Base-by-base conservation (phyloP, 2,888 invertebrate species). In the Colletes collaris region DNA sequence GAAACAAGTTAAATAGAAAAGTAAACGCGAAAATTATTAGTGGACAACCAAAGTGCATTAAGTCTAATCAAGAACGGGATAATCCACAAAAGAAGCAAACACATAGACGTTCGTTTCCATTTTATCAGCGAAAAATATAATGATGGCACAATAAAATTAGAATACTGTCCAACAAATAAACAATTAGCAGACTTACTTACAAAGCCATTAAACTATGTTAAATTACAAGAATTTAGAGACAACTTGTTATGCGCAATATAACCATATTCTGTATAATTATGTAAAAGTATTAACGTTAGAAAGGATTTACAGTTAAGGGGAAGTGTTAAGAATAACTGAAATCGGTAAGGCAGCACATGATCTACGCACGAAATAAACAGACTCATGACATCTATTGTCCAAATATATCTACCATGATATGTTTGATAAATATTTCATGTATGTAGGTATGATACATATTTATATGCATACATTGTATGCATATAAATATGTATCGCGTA, bases 51-150 rank as follows among this genome's bases (percentile, higher is more conserved):
- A 16, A 50, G 75, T 5, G 62, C 64, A 0, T 1, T 73, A 27
- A 44, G 53, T 13, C 27, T 75, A 40, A 69, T 69, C 7, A 69
- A 69, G 63, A 75, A 62, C 10, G 75, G 75, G 1, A 59, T 27
- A 4, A 16, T 75, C 37, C 27, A 75, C 7, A 62, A 69, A 50
- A 35, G 69, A 49, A 62, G 60, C 37, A 75, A 75, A 52, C 64
- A 69, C 3, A 69, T 69, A 19, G 75, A 69, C 46, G 64, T 75
- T 1, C 16, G 59, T 40, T 75, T 44, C 63, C 67, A 68, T n/a
- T 75, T 69, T 16, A 56, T 75, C 11, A 46, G 27, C 13, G 75
- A 75, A 58, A 62, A 63, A 7, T 53, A 46, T 4, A 68, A 56
- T 3, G 52, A 63, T 5, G 27, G 56, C 16, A 35, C 5, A n/a